phyloP scores from a whole-genome alignment of 1,140 invertebrate genomes.

The Drosophila prosaltans region DNA sequence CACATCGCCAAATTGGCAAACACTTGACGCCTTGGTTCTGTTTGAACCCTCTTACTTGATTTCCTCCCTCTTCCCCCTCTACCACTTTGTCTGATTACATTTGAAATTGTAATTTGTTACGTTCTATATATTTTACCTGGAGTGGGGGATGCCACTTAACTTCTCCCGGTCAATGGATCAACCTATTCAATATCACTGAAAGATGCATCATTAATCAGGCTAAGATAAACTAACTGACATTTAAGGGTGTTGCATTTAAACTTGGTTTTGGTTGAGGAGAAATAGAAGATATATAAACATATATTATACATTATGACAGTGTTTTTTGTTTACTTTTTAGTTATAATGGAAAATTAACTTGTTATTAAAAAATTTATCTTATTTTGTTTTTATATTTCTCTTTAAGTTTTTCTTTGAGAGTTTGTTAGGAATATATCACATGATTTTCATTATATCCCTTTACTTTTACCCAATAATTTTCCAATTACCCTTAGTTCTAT shows the following conservation, averaged over 20 bases:
- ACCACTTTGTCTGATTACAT: slow-evolving; percentile 83
- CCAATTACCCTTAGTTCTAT: too few species aligned
- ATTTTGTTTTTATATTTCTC: too few species aligned
- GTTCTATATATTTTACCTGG: slow-evolving; percentile 51
- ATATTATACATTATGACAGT: not conserved
- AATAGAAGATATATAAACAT: not conserved
- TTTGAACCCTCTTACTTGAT: slow-evolving; percentile 33
- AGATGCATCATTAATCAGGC: slow-evolving; percentile 59
- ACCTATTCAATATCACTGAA: slow-evolving; percentile 59
- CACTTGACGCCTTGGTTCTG: slow-evolving; percentile 22
- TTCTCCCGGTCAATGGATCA: slow-evolving; percentile 73
- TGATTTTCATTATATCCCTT: too few species aligned
- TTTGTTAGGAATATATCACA: too few species aligned
- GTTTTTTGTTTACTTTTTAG: slow-evolving; percentile 1
- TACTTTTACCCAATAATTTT: too few species aligned
- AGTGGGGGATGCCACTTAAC: slow-evolving; percentile 40
- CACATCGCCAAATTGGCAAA: slow-evolving; percentile 31
- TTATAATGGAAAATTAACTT: not conserved
- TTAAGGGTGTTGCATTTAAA: not conserved
- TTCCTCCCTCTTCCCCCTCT: slow-evolving; percentile 82
- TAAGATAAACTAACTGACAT: slow-evolving; percentile 14
- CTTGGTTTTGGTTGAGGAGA: not conserved
- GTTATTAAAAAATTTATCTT: too few species aligned
- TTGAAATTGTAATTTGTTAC: slow-evolving; percentile 83
- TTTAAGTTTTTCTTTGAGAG: too few species aligned